Conservation (phyloP, 2,888 invertebrate genomes). For the Nectonema munidae region DNA sequence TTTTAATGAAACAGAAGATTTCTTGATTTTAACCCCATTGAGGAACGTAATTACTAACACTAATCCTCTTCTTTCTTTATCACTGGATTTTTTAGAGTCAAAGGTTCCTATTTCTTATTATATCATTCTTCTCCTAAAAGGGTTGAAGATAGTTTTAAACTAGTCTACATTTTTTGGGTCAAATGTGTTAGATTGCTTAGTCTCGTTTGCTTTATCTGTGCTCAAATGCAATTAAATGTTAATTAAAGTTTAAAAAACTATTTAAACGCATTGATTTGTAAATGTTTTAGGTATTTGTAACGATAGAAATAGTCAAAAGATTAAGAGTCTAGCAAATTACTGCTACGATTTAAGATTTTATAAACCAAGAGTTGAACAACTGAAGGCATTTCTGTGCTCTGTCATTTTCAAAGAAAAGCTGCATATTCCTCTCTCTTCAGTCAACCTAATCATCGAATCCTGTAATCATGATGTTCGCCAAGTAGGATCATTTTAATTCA, state of each 20-base stretch:
- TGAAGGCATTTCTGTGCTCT: conserved; percentile 57
- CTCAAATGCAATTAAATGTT: too few species aligned
- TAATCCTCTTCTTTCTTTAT: too few species aligned
- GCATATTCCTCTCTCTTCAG: conserved; percentile 35
- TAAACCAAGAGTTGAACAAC: conserved; percentile 54
- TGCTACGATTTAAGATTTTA: conserved; percentile 59
- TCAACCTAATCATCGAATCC: conserved; percentile 47
- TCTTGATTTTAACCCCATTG: too few species aligned
- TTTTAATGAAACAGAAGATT: too few species aligned
- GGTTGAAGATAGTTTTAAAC: too few species aligned
- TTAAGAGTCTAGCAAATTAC: conserved; percentile 59
- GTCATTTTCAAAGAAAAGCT: conserved; percentile 63
- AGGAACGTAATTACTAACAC: too few species aligned
- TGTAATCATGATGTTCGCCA: conserved; percentile 74
- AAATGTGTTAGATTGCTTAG: too few species aligned
- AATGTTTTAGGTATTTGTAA: conserved; percentile 47
- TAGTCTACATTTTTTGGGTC: too few species aligned
- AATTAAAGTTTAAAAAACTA: not conserved
- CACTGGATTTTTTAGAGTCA: too few species aligned
- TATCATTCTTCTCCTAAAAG: too few species aligned
- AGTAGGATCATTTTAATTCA: conserved; percentile 26
- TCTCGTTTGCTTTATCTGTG: too few species aligned
- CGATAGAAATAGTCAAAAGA: conserved; percentile 38
- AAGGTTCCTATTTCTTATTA: too few species aligned
- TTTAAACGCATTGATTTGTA: conserved; percentile 23